Evolutionary conservation across 2,888 invertebrate species (phyloP), one percentile per base, ranked within the genome.

Genomic region (Merodon equestris): DNA sequence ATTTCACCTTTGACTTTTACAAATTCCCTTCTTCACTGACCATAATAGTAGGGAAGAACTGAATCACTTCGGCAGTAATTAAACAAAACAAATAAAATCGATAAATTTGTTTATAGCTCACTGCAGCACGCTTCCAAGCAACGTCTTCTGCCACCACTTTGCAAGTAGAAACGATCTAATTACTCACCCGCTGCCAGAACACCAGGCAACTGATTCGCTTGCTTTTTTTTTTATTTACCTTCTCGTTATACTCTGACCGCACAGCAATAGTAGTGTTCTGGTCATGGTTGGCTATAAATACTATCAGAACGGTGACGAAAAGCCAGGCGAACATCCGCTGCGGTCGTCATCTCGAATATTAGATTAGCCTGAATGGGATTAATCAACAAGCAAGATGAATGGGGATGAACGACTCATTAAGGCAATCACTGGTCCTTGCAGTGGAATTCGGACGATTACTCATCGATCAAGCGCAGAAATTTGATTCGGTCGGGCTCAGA

Each of bases 241-340:
- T 36, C n/a, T 14, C 67, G 48, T 36, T 48, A 4, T 7, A 2
- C 27, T 27, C 7, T 7, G 3, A 27, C 7, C 17, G 27, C 42
- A 18, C 36, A 5, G 3, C 10, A 53, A 18, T 14, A 45, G n/a
- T 13, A 12, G 18, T 63, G 19, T 14, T 17, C 50, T 48, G 54
- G 42, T 36, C 17, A 60, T 44, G 45, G 45, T 40, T 38, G 13
- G 58, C 79, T 74, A 68, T 74, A 53, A 60, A 74, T 74, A 79
- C 73, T n/a, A n/a, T n/a, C 48, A 38, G 18, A 57, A 36, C 58
- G 12, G 0, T 56, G 12, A 42, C 38, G n/a, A 36, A 50, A 45
- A 42, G 27, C 10, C 70, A 57, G 45, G 1, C 27, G 10, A n/a
- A 57, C 47, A 47, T 56, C 47, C 45, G 54, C 53, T 51, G 44